Percentiles rank a stretch among this genome's conserved stretches.
These are phyloP conservation scores for Donacobius atricapilla DNA, from an alignment of 2,113 vertebrate species.

Conservation along the genomic window DNA sequence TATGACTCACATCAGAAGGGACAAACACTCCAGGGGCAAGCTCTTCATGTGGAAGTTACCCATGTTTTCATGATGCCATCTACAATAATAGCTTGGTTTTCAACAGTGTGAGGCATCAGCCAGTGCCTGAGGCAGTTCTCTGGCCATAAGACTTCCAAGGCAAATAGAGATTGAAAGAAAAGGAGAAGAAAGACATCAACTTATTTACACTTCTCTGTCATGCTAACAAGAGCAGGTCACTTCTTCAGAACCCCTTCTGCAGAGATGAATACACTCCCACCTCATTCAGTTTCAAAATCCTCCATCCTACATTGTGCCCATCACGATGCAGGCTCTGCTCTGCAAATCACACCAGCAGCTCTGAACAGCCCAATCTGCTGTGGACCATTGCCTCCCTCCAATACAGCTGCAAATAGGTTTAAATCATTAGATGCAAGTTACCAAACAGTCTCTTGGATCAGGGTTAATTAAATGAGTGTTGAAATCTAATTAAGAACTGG, in stretches of 20 bases:
- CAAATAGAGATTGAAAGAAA: neutral
- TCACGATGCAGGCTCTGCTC: neutral
- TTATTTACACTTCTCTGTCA: neutral
- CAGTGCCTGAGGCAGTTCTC: neutral
- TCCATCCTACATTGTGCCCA: neutral
- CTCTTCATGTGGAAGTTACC: neutral
- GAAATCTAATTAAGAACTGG: conserved; percentile 72
- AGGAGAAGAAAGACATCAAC: neutral
- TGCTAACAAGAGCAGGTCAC: neutral
- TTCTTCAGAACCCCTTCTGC: neutral
- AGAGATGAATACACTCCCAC: neutral
- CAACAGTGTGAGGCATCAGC: neutral
- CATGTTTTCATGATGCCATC: neutral
- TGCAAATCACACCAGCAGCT: neutral
- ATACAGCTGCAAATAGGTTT: conserved; percentile 35
- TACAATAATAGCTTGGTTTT: neutral
- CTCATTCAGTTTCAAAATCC: neutral
- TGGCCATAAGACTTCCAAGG: neutral
- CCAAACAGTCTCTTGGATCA: conserved; percentile 60
- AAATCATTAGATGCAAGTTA: conserved; percentile 64
- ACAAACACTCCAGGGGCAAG: conserved; percentile 8
- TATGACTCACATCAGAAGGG: conserved; percentile 5
- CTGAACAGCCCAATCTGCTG: neutral
- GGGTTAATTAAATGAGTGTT: conserved; percentile 74
- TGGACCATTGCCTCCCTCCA: neutral